Percentiles rank a stretch among this genome's conserved stretches.
These are phyloP conservation scores for Microplitis demolitor DNA, from an alignment of 1,140 invertebrate genomes.

Conservation along the genomic window DNA sequence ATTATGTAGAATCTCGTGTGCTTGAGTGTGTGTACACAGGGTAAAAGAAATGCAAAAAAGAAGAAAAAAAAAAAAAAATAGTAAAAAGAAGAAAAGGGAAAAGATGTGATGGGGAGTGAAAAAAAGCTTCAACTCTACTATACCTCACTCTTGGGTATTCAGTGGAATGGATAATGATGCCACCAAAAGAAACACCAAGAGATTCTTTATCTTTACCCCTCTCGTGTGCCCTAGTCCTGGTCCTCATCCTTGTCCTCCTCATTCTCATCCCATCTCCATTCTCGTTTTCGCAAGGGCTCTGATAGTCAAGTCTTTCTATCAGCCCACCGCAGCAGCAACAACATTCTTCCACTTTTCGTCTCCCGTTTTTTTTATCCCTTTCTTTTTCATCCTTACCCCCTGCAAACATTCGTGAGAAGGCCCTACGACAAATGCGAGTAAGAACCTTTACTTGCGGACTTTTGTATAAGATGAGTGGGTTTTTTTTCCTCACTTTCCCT, in stretches of 20 bases:
- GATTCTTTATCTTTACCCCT: background rate
- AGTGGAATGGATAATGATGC: constrained; percentile 4
- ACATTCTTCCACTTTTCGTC: background rate
- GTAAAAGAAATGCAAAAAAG: too few relatives aligned
- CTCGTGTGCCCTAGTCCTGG: too few relatives aligned
- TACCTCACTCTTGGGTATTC: background rate
- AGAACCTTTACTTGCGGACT: background rate
- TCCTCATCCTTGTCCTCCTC: too few relatives aligned
- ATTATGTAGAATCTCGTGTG: too few relatives aligned
- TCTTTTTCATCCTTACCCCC: background rate
- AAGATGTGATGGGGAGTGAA: too few relatives aligned
- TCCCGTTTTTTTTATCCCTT: background rate
- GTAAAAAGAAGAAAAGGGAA: too few relatives aligned
- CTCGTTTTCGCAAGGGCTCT: too few relatives aligned
- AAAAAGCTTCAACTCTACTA: too few relatives aligned
- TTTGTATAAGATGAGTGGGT: background rate
- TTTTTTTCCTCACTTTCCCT: background rate
- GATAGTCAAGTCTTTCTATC: background rate
- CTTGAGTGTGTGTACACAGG: too few relatives aligned
- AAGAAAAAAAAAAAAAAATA: too few relatives aligned
- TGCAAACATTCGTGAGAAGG: background rate
- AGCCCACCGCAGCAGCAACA: background rate
- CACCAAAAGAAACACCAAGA: background rate
- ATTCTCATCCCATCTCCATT: too few relatives aligned
- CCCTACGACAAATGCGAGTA: background rate